Evolutionary conservation across 2,888 invertebrate genomes (phyloP), one percentile per base, ranked within the genome.

Genomic region (Fragum whitleyi): DNA sequence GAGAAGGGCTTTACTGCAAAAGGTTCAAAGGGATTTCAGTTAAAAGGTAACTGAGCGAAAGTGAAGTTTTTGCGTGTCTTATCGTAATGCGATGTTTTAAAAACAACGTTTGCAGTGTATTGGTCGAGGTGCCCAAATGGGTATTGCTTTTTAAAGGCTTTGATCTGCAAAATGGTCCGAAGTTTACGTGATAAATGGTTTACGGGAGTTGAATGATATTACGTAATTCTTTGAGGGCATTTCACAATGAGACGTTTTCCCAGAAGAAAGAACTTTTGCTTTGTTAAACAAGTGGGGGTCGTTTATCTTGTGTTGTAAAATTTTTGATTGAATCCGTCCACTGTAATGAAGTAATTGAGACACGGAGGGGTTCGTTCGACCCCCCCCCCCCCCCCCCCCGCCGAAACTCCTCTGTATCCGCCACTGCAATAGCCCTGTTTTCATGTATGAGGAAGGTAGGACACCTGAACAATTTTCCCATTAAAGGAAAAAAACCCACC

Each of bases 11-110:
- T 74, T 75, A 39, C 26, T 42, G 28, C 3, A 9, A 28, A 69
- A 77, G 39, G 79, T 81, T 84, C 84, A 84, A 84, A 84, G 84
- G 79, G 71, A 59, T 72, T 51, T 65, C 11, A n/a, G 51, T 69
- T 57, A 77, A 65, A 28, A 61, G 32, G 80, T 78, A 75, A 51
- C 81, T 55, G 61, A 70, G 78, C 61, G 55, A 39, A 42, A n/a
- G 19, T 61, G 53, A 69, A 72, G 61, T 61, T 53, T 65, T 59
- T 61, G 29, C 77, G 79, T 81, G 79, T 79, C 83, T 83, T 83
- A 83, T 83, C 83, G 21, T 61, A 73, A 16, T 32, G 14, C n/a
- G 26, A 11, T 11, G n/a, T 70, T 70, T 70, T 55, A 55, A n/a
- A 55, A 70, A 70, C 32, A 55, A 19, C 11, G 70, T 55, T 70